Percentiles rank a stretch among this genome's conserved stretches.
These are phyloP conservation scores for Saimiri boliviensis DNA, from an alignment of 2,113 vertebrate species.

Conservation along the genomic window DNA sequence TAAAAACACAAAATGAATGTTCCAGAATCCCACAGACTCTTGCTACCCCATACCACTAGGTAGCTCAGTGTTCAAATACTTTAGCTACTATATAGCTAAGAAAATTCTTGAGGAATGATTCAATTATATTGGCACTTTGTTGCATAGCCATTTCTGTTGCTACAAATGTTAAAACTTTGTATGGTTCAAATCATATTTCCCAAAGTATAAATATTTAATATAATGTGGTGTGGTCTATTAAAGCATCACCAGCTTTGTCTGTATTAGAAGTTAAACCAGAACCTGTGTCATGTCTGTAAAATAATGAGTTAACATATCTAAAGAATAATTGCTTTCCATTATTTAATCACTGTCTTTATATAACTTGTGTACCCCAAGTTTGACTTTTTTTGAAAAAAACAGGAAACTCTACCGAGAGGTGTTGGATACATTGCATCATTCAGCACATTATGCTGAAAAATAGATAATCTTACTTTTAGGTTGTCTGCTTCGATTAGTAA, in stretches of 20 bases:
- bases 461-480: neutral
- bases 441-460: neutral
- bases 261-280: neutral
- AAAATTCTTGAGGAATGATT: neutral
- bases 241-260: neutral
- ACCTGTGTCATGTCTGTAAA: neutral
- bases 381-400: neutral
- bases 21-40: neutral
- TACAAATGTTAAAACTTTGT: neutral
- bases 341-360: neutral
- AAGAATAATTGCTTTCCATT: neutral
- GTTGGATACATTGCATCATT: neutral
- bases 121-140: neutral
- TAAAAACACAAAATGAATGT: neutral
- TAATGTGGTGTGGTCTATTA: neutral
- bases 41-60: too few species aligned
- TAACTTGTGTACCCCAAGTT: neutral
- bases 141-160: neutral
- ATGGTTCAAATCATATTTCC: neutral
- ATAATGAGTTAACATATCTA: neutral
- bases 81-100: neutral
- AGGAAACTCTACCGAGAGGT: neutral
- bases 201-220: neutral
- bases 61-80: neutral
- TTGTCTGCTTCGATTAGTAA: neutral